A percentile compares a stretch with the other conserved stretches of the same genome.
These are phyloP conservation scores for Macrochelys suwanniensis DNA, from an alignment of 2,797 vertebrate species.

Conservation along the genomic window DNA sequence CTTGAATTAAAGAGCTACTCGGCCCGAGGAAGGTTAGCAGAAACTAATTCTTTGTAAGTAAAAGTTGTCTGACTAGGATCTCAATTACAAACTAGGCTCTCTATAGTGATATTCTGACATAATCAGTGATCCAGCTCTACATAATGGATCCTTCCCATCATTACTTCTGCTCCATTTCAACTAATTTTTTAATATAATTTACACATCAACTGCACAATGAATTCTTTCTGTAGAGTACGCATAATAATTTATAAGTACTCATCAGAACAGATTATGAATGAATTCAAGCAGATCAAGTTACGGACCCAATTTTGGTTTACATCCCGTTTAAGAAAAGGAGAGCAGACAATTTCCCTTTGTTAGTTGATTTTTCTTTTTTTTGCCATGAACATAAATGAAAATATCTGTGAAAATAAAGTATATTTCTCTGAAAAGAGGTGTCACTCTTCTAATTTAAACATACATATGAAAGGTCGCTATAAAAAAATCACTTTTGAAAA, in stretches of 20 bases:
- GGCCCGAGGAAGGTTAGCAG: not conserved
- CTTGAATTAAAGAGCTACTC: not conserved
- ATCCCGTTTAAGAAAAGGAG: not conserved
- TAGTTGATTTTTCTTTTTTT: not conserved
- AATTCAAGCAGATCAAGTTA: not conserved
- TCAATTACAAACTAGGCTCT: not conserved
- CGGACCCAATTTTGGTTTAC: rapidly evolving
- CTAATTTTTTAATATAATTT: not conserved
- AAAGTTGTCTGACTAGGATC: not conserved
- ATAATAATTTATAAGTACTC: not conserved
- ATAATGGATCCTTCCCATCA: not conserved
- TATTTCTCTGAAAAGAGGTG: too few species aligned
- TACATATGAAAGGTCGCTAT: too few species aligned
- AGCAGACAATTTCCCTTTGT: not conserved
- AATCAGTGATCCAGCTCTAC: not conserved
- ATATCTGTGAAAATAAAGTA: too few species aligned
- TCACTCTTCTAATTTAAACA: too few species aligned
- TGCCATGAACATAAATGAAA: not conserved
- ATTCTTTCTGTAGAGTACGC: rapidly evolving
- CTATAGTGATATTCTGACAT: not conserved
- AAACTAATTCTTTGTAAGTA: not conserved
- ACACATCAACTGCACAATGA: not conserved
- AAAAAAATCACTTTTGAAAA: too few species aligned
- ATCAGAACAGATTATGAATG: not conserved
- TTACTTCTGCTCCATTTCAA: not conserved